A percentile compares a stretch with the other conserved stretches of the same genome.
Evolutionary conservation across 2,113 vertebrate species (phyloP).

Genomic region (Lycaon pictus): DNA sequence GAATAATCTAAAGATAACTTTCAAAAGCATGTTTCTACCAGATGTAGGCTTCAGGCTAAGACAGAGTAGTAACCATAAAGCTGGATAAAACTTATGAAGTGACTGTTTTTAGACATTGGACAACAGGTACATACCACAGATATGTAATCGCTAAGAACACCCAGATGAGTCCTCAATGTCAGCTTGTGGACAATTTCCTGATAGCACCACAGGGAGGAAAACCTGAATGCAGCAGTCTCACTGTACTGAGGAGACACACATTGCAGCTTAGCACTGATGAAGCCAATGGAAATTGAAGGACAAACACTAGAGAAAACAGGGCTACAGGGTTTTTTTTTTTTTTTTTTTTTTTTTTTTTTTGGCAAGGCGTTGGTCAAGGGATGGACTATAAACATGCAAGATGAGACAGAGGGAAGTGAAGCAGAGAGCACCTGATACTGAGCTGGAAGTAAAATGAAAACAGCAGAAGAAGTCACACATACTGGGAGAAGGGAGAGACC

Average conservation of each 20-base stretch:
- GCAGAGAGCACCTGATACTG: background rate
- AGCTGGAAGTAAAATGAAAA: background rate
- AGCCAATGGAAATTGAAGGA: background rate
- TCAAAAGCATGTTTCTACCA: background rate
- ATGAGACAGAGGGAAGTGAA: background rate
- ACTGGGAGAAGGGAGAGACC: background rate
- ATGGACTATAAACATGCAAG: accelerated
- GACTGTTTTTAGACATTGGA: background rate
- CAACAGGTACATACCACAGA: background rate
- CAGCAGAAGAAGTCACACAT: background rate
- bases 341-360: background rate
- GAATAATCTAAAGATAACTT: background rate
- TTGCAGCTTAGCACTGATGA: background rate
- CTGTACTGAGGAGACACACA: background rate
- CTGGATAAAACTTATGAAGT: background rate
- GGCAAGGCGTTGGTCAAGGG: background rate
- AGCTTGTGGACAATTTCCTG: background rate
- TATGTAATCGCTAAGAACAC: background rate
- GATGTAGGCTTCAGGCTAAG: background rate
- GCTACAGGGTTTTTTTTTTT: background rate
- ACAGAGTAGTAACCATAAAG: background rate
- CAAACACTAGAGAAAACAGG: background rate
- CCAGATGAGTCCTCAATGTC: background rate
- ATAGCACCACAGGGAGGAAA: background rate
- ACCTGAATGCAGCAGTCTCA: background rate